phyloP scores from a whole-genome alignment of 2,113 vertebrate genomes.

The Sphyrna mokarran region DNA sequence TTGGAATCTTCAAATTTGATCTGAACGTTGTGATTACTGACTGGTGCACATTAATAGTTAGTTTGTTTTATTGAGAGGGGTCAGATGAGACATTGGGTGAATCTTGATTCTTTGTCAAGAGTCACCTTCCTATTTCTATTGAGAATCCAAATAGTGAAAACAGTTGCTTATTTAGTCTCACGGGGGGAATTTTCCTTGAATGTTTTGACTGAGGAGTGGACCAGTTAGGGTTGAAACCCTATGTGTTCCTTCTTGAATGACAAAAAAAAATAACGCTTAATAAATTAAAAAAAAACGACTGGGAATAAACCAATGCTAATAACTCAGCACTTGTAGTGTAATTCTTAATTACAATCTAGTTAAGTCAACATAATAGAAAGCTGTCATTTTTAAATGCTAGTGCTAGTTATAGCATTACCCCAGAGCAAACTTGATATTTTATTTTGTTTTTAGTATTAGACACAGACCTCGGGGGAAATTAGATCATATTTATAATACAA shows the following conservation, averaged over 20 bases:
- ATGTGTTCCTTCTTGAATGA: background rate
- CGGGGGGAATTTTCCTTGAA: background rate
- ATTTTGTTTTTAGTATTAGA: slow-evolving; percentile 28
- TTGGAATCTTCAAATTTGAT: background rate
- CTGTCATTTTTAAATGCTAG: slow-evolving; percentile 24
- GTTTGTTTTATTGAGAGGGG: background rate
- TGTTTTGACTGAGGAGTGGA: background rate
- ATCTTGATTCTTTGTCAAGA: background rate
- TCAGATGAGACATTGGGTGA: background rate
- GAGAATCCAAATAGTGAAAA: background rate
- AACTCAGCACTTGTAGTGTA: background rate
- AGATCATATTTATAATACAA: slow-evolving; percentile 31
- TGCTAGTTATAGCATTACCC: slow-evolving; percentile 15
- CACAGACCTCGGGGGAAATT: slow-evolving; percentile 30
- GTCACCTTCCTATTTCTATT: background rate
- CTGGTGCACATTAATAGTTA: background rate
- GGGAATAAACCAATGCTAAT: background rate
- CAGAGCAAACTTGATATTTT: slow-evolving; percentile 34
- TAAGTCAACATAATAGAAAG: slow-evolving; percentile 31
- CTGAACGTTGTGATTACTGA: background rate
- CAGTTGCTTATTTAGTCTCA: background rate
- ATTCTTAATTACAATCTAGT: slow-evolving; percentile 24
- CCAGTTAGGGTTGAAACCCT: background rate
- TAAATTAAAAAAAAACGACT: background rate
- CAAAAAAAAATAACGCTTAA: background rate